Evolutionary conservation across 1,140 invertebrate species (phyloP), one percentile per base, ranked within the genome.

Genomic region (Drosophila takahashii): DNA sequence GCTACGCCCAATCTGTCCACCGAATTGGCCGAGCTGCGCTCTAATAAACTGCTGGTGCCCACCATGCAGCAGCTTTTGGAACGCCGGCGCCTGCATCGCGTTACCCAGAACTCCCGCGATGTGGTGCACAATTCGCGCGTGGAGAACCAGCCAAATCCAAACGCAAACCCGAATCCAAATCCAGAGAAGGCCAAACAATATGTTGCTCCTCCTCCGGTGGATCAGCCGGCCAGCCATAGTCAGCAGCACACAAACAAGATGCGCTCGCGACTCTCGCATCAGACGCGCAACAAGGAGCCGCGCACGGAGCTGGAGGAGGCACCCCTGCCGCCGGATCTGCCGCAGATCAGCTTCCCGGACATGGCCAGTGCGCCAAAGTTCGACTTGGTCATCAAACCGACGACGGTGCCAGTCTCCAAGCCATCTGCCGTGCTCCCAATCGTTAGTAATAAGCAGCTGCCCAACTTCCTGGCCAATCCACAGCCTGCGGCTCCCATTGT

Each of bases 321-420:
- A 1, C 85, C 93, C 0, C 90, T 93, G 51, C 84, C 93, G 13
- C 91, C 95, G 2, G 94, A 94, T 75, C 90, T 96, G 48, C 94
- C 95, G 0, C 93, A 93, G 51, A 93, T 94, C 60, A 90, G 93
- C 41, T 92, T 96, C 58, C 94, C 95, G n/a, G 94, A 95, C 39
- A 94, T 94, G 51, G 93, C 93, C 39, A 84, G 59, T n/a, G 77
- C 95, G 48, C 95, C 95, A 0, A 94, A 92, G 64, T 95, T 95
- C 66, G 94, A 95, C 60, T 59, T 87, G 22, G n/a, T 65, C 1
- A 71, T 87, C 13, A 45, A 44, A 18, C 73, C 78, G 10, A 32
- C 78, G 10, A 32, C 57, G 0, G 15, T 44, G 22, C 32, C 39
- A 6, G 4, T 15, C 8, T 34, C 48, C 18, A 51, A 51, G 2